These are phyloP conservation scores for Caenorhabditis imperialis DNA, from an alignment of 2,888 invertebrate genomes.

Conservation along the genomic window DNA sequence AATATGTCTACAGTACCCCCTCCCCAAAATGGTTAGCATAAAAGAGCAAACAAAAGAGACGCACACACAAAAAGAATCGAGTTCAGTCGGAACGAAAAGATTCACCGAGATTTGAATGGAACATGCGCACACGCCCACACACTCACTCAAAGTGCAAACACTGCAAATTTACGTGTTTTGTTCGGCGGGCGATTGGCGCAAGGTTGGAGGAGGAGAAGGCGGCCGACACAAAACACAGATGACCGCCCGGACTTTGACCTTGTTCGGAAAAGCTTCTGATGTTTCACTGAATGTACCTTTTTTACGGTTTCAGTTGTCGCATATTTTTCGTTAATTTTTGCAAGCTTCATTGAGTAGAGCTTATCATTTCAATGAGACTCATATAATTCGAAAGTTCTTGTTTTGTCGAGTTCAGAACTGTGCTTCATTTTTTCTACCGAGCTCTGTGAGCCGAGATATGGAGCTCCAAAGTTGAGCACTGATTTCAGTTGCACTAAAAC, in stretches of 20 bases:
- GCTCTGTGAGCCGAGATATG: too few relatives aligned
- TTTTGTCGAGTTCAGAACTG: too few relatives aligned
- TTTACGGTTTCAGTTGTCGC: constrained; percentile 4
- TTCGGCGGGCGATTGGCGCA: neutral
- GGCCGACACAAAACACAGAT: constrained; percentile 17
- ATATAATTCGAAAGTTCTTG: too few relatives aligned
- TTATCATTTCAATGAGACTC: too few relatives aligned
- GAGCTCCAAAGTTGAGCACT: too few relatives aligned
- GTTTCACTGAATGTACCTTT: constrained; percentile 18
- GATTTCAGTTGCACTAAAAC: too few relatives aligned
- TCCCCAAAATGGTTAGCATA: constrained; percentile 31
- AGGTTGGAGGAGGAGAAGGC: neutral
- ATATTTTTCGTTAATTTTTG: neutral
- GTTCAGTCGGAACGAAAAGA: constrained; percentile 18
- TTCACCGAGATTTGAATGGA: constrained; percentile 5
- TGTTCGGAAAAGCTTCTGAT: neutral
- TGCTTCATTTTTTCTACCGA: too few relatives aligned
- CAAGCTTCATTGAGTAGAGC: neutral
- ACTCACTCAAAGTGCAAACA: constrained; percentile 37
- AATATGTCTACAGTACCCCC: constrained; percentile 27
- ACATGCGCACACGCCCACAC: constrained; percentile 47
- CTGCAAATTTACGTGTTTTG: neutral
- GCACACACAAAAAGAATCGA: constrained; percentile 19
- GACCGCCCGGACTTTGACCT: constrained; percentile 32
- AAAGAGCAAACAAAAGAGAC: constrained; percentile 4